Evolutionary conservation across 2,797 vertebrate genomes (phyloP).

Genomic region (Tauraco hartlaubi): DNA sequence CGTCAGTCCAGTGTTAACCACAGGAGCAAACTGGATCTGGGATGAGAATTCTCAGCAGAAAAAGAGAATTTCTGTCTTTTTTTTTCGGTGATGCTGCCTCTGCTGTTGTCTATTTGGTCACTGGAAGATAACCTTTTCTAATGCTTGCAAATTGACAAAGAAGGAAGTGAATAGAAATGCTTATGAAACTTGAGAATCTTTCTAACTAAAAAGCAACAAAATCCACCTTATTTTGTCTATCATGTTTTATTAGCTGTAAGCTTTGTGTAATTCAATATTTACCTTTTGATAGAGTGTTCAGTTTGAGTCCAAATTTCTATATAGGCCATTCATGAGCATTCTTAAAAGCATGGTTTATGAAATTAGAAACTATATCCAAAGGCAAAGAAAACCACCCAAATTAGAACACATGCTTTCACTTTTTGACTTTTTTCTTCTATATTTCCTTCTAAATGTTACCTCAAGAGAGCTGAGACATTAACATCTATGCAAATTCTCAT

Average conservation of each 20-base stretch:
- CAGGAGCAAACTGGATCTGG: neutral
- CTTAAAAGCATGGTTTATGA: constrained; percentile 24
- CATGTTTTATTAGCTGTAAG: constrained; percentile 51
- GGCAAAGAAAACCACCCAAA: neutral
- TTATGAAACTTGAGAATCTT: neutral
- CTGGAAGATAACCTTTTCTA: neutral
- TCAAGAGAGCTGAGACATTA: constrained; percentile 35
- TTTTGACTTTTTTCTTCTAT: neutral
- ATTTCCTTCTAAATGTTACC: constrained; percentile 16
- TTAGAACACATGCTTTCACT: neutral
- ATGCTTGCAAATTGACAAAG: neutral
- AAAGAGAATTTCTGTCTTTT: neutral
- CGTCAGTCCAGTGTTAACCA: neutral
- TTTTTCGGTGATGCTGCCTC: neutral
- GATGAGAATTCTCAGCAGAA: neutral
- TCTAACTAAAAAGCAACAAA: neutral
- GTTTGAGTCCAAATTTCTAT: neutral
- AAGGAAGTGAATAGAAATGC: neutral
- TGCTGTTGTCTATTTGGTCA: rapidly evolving
- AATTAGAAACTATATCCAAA: constrained; percentile 34
- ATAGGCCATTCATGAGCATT: neutral
- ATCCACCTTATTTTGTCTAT: constrained; percentile 27
- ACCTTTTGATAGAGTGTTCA: constrained; percentile 4
- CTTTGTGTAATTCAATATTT: constrained; percentile 32
- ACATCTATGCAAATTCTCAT: constrained; percentile 18